phyloP scores from a whole-genome alignment of 2,888 invertebrate species.

The Noctua pronuba region DNA sequence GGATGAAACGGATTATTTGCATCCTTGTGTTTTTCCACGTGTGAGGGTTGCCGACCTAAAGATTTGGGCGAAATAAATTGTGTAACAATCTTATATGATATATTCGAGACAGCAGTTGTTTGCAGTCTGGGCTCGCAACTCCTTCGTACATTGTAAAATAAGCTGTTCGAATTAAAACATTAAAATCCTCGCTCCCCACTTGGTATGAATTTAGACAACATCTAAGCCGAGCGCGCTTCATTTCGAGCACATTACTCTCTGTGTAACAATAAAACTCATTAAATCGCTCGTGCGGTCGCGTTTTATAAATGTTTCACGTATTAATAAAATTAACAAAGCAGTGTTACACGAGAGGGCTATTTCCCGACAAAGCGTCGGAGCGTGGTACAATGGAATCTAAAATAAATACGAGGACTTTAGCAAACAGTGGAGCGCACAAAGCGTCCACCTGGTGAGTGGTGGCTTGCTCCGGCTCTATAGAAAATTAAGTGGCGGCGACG shows the following conservation, averaged over 20 bases:
- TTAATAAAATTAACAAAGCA: slow-evolving; percentile 91
- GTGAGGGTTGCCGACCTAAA: slow-evolving; percentile 48
- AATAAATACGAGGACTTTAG: slow-evolving; percentile 90
- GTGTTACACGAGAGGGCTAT: slow-evolving; percentile 85
- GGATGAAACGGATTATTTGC: slow-evolving; percentile 81
- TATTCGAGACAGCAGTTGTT: slow-evolving; percentile 80
- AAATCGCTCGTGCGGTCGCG: slow-evolving; percentile 87
- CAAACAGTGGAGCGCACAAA: slow-evolving; percentile 87
- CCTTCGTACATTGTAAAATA: slow-evolving; percentile 77
- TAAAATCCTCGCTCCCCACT: slow-evolving; percentile 76
- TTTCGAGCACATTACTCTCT: slow-evolving; percentile 86
- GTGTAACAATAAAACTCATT: slow-evolving; percentile 89
- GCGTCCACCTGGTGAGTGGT: slow-evolving; percentile 84
- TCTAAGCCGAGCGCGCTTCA: slow-evolving; percentile 82
- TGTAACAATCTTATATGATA: slow-evolving; percentile 76
- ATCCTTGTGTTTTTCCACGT: slow-evolving; percentile 70
- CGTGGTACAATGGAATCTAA: slow-evolving; percentile 88
- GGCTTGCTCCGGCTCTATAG: slow-evolving; percentile 74
- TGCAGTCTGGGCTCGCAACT: slow-evolving; percentile 27
- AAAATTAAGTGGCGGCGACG: slow-evolving; percentile 84
- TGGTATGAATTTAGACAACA: slow-evolving; percentile 78
- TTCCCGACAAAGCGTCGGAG: slow-evolving; percentile 87
- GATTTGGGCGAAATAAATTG: slow-evolving; percentile 67
- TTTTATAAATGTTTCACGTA: slow-evolving; percentile 90
- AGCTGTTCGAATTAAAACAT: slow-evolving; percentile 82